Base-by-base conservation (phyloP, 2,888 invertebrate species). In the Drosophila picticornis region DNA sequence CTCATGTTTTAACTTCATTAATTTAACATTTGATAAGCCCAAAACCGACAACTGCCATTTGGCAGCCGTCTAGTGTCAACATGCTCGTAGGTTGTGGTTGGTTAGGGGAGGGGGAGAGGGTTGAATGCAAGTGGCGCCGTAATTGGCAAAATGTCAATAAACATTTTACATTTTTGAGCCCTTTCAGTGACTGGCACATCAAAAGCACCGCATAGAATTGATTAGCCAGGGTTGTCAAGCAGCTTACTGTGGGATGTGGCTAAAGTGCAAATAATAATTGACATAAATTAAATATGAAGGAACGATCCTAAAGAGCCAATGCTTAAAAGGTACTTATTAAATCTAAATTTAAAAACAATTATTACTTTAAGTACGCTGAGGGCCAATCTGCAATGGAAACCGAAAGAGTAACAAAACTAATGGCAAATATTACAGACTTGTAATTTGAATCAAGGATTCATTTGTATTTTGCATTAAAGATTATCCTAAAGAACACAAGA, bases 11-110 rank as follows among this genome's bases (percentile, higher is more conserved):
- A 75, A 75, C 75, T 81, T 80, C 88, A 91, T 89, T 89, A 91
- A 90, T 90, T 88, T 67, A 78, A 81, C 80, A 84, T 84, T 88
- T 79, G 83, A 88, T 90, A 91, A 88, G 86, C 69, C 55, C 57
- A 57, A 56, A 76, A 72, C 36, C 38, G 52, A 51, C 32, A 63
- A 64, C 60, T 65, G 75, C 38, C 59, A 68, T 59, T 57, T 80
- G 75, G 48, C 72, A 70, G 69, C 55, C 67, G 83, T 75, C 67
- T 75, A 71, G 63, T 67, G 29, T 40, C 46, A 43, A 40, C 43
- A 56, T 59, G 29, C 29, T 36, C 11, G 29, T 27, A 31, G 34
- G 32, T 38, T 7, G 16, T 32, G 40, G n/a, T 4, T 1, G 7
- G 48, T 2, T 19, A 13, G 34, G 1, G 27, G 19, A 5, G 34